Percentiles rank a stretch among this genome's conserved stretches.
Conservation (phyloP, 2,888 invertebrate species). For the Euproctis similis region DNA sequence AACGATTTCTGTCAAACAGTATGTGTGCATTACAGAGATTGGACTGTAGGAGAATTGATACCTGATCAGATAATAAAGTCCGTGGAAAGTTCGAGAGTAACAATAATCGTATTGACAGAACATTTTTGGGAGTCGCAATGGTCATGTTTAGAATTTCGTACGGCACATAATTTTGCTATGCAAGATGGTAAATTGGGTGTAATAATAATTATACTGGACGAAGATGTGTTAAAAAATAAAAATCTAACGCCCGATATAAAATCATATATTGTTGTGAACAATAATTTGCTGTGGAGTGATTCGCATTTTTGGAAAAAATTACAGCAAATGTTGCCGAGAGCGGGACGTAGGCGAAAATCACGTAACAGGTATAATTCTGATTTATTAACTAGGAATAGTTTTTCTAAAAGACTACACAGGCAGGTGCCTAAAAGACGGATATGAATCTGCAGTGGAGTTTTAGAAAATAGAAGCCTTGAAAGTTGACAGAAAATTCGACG, state of each 20-base stretch:
- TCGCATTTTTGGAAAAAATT: constrained; percentile 1
- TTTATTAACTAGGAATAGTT: no score
- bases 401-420: no score
- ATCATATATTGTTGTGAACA: not conserved
- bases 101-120: constrained; percentile 1
- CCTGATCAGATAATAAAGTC: constrained; percentile 1
- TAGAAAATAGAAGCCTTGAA: no score
- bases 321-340: not conserved
- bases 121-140: constrained; percentile 1
- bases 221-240: not conserved
- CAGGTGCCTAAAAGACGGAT: no score
- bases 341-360: no score
- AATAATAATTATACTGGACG: not conserved
- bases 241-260: not conserved
- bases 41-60: constrained; percentile 1
- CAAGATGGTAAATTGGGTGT: not conserved
- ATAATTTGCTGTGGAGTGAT: not conserved
- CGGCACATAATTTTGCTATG: not conserved
- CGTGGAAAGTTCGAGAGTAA: not conserved
- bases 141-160: constrained; percentile 1
- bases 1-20: not conserved
- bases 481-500: no score
- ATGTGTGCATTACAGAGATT: constrained; percentile 1
- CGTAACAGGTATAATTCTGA: no score
- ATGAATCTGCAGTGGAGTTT: no score